Evolutionary conservation across 2,888 invertebrate species (phyloP).

Genomic region (Digitonthophagus gazella): DNA sequence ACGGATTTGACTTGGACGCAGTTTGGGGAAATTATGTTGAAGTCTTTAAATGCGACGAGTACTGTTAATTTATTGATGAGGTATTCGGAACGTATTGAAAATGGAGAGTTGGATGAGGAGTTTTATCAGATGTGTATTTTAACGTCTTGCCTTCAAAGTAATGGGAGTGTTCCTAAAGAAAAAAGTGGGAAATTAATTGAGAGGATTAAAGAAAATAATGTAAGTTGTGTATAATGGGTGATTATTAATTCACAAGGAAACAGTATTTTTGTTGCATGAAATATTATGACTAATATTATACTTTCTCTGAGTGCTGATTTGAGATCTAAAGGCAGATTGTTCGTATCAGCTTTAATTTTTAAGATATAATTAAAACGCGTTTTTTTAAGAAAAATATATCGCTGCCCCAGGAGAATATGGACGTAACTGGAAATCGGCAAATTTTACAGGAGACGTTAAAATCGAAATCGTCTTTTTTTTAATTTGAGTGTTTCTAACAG

Average conservation of each 20-base stretch:
- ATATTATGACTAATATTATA: no score
- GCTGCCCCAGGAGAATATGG: no score
- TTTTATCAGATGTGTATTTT: conserved; percentile 61
- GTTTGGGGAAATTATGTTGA: conserved; percentile 59
- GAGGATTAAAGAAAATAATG: conserved; percentile 25
- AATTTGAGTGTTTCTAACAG: no score
- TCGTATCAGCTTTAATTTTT: no score
- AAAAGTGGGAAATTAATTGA: conserved; percentile 27
- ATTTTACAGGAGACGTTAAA: no score
- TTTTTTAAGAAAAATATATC: no score
- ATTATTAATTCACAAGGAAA: conserved; percentile 12
- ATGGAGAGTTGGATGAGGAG: conserved; percentile 59
- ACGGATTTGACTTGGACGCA: conserved; percentile 60
- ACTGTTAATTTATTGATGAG: conserved; percentile 59
- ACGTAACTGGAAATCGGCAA: no score
- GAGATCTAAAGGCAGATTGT: no score
- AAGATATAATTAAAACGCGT: no score
- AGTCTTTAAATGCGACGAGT: conserved; percentile 59
- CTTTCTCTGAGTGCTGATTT: no score
- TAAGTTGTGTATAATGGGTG: conserved; percentile 19
- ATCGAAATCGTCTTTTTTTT: no score
- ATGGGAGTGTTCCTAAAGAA: conserved; percentile 16
- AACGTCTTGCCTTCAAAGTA: conserved; percentile 50
- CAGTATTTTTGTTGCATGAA: no score
- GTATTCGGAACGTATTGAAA: conserved; percentile 57